A percentile compares a stretch with the other conserved stretches of the same genome.
These are phyloP conservation scores for Ellobius talpinus DNA, from an alignment of 2,113 vertebrate genomes.

Conservation along the genomic window DNA sequence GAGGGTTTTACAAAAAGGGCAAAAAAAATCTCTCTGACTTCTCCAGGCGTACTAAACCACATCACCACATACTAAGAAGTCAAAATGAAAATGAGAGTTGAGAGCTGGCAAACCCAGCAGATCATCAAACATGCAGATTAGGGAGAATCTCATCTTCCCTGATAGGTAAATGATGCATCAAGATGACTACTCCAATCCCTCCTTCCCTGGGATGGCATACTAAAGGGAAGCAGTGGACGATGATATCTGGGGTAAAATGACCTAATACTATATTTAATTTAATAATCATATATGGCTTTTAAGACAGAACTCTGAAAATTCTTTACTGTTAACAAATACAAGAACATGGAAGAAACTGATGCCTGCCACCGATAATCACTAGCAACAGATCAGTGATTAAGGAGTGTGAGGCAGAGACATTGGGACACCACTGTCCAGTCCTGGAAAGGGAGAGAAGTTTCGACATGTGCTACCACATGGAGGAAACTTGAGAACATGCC, in stretches of 20 bases:
- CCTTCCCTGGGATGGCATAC: neutral
- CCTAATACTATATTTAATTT: neutral
- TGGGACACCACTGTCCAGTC: too few species aligned
- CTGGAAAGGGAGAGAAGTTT: neutral
- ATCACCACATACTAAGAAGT: slow-evolving; percentile 65
- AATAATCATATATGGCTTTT: neutral
- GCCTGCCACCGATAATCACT: neutral
- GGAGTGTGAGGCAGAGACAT: neutral
- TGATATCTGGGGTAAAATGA: neutral
- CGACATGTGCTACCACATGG: neutral
- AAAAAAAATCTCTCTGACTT: slow-evolving; percentile 60
- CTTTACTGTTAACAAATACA: neutral
- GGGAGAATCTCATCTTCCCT: too few species aligned
- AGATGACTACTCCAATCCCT: too few species aligned
- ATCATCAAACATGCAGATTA: neutral
- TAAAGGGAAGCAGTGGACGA: neutral
- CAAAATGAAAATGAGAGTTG: neutral
- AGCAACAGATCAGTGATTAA: neutral
- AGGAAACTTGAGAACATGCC: neutral
- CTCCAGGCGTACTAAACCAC: slow-evolving; percentile 66
- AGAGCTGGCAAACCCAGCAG: neutral
- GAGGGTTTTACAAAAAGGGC: neutral
- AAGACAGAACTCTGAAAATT: slow-evolving; percentile 44
- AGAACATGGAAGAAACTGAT: neutral
- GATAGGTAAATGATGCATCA: neutral